Evolutionary conservation across 2,888 invertebrate genomes (phyloP).

Genomic region (Blastobasis lacticolella): DNA sequence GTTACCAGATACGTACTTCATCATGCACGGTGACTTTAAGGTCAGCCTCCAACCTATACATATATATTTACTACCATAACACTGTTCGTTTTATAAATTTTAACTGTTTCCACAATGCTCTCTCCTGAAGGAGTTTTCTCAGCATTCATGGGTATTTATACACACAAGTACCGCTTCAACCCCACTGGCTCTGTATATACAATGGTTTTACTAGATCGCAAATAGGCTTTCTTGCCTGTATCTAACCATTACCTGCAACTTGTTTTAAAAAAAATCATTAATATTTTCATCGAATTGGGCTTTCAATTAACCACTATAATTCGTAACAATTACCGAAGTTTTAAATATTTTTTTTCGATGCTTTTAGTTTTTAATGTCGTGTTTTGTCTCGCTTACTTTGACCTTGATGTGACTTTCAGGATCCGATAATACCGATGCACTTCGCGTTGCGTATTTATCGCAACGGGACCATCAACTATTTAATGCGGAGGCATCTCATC

Average conservation of each 20-base stretch:
- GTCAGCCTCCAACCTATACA: conserved; percentile 27
- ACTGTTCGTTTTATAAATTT: conserved; percentile 27
- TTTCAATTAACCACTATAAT: too few species aligned
- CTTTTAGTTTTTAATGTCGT: too few species aligned
- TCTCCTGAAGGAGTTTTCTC: conserved; percentile 56
- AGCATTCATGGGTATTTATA: conserved; percentile 58
- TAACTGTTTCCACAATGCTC: conserved; percentile 54
- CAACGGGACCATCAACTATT: conserved; percentile 94
- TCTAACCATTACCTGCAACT: conserved; percentile 12
- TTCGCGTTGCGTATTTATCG: conserved; percentile 93
- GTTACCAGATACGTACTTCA: conserved; percentile 96
- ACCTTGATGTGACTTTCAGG: conserved; percentile 52
- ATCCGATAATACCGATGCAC: conserved; percentile 93
- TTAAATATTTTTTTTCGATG: too few species aligned
- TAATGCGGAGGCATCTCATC: conserved; percentile 94
- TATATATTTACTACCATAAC: background rate
- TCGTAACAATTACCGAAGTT: too few species aligned
- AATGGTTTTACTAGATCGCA: conserved; percentile 40
- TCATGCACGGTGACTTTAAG: conserved; percentile 97
- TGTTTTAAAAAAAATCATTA: conserved; percentile 12
- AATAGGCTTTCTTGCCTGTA: conserved; percentile 32
- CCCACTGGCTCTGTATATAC: conserved; percentile 40
- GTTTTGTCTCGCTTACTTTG: too few species aligned
- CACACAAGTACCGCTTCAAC: conserved; percentile 48
- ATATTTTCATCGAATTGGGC: too few species aligned